Base-by-base conservation (phyloP, 1,140 invertebrate species). In the Brachionus calyciflorus region DNA sequence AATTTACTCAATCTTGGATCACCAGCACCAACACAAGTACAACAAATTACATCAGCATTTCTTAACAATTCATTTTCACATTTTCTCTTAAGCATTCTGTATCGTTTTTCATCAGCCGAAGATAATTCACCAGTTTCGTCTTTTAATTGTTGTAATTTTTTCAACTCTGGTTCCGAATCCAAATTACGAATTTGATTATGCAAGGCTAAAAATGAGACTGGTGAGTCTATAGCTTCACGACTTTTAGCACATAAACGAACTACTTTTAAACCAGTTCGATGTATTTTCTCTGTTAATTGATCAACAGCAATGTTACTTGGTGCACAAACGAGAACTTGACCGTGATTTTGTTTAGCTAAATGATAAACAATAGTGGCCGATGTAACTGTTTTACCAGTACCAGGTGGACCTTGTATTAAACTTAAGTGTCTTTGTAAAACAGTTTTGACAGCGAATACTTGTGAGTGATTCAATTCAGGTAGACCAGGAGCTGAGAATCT, bases 321-420 rank as follows among this genome's bases (percentile, higher is more conserved):
- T 2, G 96, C 96, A 85, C 96, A 99, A 0, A 99, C 97, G 0
- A 99, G 85, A 0, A 99, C 94, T 0, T 95, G 93, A 2, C 94
- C 93, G 55, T 86, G 85, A 79, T 90, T 93, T 82, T 96, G 93
- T 83, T 96, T 93, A 0, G 95, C 94, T 37, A 99, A 86, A 84
- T 99, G 97, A 83, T 98, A 99, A 0, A 99, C 96, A 80, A 99
- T 95, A 0, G 96, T 98, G 0, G 97, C 97, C 6, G 96, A 99
- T 1, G 97, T 99, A 0, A 99, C 96, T 0, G 97, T 99, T 86
- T 99, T 99, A 1, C 96, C 96, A 0, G 96, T 99, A 30, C 94
- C 93, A 3, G 93, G 93, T 4, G 88, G 88, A 33, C 88, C 89
- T 86, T 99, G 97, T 81, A 99, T 99, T 0, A 99, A 84, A 21